A percentile compares a stretch with the other conserved stretches of the same genome.
Conservation (phyloP, 1,140 invertebrate genomes). For the Meloidogyne hapla region DNA sequence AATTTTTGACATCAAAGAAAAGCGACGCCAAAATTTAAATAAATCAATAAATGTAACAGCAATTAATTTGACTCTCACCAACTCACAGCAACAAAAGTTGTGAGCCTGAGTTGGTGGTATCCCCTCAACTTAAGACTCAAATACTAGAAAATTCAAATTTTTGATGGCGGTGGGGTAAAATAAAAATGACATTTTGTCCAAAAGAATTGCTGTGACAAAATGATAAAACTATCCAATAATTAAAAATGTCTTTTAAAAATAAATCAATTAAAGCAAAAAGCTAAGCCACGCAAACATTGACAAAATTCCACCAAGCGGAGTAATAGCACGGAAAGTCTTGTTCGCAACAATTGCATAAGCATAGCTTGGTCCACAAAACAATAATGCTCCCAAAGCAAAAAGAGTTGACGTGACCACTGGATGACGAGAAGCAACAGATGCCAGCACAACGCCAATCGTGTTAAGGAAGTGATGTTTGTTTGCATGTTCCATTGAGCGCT, state of each 20-base stretch:
- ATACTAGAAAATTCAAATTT: too few relatives aligned
- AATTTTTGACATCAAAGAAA: too few relatives aligned
- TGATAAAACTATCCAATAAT: too few relatives aligned
- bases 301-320: conserved; percentile 17
- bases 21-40: too few relatives aligned
- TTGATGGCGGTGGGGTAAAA: too few relatives aligned
- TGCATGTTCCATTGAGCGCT: conserved; percentile 16
- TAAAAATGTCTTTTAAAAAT: not conserved
- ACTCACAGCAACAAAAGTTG: too few relatives aligned
- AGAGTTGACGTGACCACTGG: conserved; percentile 10
- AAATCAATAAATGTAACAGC: too few relatives aligned
- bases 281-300: conserved; percentile 26
- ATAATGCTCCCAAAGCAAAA: conserved; percentile 14
- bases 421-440: not conserved
- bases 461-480: conserved; percentile 22
- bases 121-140: too few relatives aligned
- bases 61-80: too few relatives aligned
- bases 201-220: too few relatives aligned
- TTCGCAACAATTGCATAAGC: conserved; percentile 4
- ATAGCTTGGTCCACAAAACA: conserved; percentile 24
- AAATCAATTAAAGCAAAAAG: conserved; percentile 16
- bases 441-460: conserved; percentile 20
- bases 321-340: not conserved
- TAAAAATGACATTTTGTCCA: too few relatives aligned
- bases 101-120: too few relatives aligned